These are phyloP conservation scores for Amyelois transitella DNA, from an alignment of 1,140 invertebrate genomes.

Conservation along the genomic window DNA sequence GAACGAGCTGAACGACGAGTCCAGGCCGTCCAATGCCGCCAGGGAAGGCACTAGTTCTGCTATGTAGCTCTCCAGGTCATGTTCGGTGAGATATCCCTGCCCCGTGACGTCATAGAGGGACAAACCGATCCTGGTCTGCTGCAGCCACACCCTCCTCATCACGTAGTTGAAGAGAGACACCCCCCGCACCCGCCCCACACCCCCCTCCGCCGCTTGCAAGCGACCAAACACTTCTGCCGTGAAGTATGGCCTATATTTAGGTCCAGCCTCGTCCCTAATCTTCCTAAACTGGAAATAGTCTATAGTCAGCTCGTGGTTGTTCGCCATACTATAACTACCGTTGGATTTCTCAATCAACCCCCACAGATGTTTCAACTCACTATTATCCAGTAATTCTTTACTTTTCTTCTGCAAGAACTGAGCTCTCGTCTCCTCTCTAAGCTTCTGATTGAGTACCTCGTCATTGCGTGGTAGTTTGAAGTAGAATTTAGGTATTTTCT, in stretches of 20 bases:
- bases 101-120: conserved; percentile 95
- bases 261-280: conserved; percentile 80
- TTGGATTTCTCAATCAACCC: conserved; percentile 87
- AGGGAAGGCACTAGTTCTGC: conserved; percentile 93
- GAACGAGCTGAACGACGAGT: conserved; percentile 96
- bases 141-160: conserved; percentile 95
- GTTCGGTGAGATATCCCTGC: conserved; percentile 92
- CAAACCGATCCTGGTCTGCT: conserved; percentile 93
- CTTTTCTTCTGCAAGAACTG: conserved; percentile 90
- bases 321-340: conserved; percentile 75
- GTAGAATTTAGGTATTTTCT: conserved; percentile 85
- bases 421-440: conserved; percentile 91
- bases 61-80: conserved; percentile 96
- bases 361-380: conserved; percentile 91
- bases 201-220: conserved; percentile 86
- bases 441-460: conserved; percentile 84
- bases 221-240: conserved; percentile 90
- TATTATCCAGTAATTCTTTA: conserved; percentile 87
- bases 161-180: conserved; percentile 95
- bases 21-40: conserved; percentile 90
- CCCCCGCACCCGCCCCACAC: conserved; percentile 84
- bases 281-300: conserved; percentile 90
- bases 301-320: conserved; percentile 87
- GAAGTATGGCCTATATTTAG: conserved; percentile 86
- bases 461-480: conserved; percentile 85